phyloP scores from a whole-genome alignment of 2,888 invertebrate species.

The Yponomeuta sedellus region DNA sequence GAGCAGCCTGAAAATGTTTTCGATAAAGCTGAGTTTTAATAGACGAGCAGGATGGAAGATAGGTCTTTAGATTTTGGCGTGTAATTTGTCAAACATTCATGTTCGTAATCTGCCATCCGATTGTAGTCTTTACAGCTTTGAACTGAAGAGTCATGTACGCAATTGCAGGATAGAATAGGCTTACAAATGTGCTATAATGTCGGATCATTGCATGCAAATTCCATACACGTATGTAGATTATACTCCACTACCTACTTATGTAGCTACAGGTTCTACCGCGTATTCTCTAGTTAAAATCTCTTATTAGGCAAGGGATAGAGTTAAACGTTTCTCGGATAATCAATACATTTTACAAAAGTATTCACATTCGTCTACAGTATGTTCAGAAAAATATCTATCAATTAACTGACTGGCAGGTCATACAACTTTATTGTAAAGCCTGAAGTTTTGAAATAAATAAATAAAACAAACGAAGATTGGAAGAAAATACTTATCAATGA shows the following conservation, averaged over 20 bases:
- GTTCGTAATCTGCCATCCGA: not conserved
- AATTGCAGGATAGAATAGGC: not conserved
- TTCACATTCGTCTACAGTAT: too few species aligned
- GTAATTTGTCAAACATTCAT: conserved; percentile 1
- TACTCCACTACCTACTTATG: not conserved
- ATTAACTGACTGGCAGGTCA: too few species aligned
- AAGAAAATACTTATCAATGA: too few species aligned
- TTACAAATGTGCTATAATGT: conserved; percentile 14
- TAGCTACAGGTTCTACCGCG: not conserved
- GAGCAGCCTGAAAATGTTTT: not conserved
- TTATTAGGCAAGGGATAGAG: not conserved
- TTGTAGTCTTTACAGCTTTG: not conserved
- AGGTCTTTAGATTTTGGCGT: not conserved
- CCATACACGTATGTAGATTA: conserved; percentile 9
- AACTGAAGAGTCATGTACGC: not conserved
- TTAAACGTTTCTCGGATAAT: not conserved
- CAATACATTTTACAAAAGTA: not conserved
- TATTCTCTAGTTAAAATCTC: not conserved
- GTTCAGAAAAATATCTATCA: too few species aligned
- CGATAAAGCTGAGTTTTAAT: not conserved
- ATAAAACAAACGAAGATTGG: too few species aligned
- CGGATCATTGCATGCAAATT: conserved; percentile 13
- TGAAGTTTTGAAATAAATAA: too few species aligned
- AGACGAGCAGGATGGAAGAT: not conserved
- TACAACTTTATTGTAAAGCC: too few species aligned